These are phyloP conservation scores for Tachysurus vachellii DNA, from an alignment of 2,113 vertebrate species.

Conservation along the genomic window DNA sequence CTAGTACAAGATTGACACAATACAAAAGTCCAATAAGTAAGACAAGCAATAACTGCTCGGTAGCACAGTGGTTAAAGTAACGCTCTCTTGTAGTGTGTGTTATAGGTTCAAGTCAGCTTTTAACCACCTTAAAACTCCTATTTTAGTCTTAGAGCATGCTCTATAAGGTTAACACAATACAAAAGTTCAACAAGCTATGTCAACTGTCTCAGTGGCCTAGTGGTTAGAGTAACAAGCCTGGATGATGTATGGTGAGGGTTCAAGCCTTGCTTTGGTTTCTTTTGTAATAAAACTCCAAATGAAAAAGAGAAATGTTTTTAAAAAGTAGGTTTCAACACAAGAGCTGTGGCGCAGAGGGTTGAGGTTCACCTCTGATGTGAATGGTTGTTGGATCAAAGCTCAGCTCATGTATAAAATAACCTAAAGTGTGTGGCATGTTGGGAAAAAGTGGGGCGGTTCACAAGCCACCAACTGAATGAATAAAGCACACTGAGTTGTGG, in stretches of 20 bases:
- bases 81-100: too few relatives aligned
- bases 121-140: not conserved
- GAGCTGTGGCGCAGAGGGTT: not conserved
- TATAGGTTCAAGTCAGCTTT: not conserved
- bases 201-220: not conserved
- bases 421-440: too few relatives aligned
- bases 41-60: too few relatives aligned
- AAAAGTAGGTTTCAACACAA: not conserved
- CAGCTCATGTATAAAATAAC: not conserved
- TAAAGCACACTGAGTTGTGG: too few relatives aligned
- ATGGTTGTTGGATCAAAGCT: not conserved
- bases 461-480: too few relatives aligned
- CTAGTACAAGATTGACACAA: too few relatives aligned
- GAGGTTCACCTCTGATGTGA: accelerated
- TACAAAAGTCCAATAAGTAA: too few relatives aligned
- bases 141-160: too few relatives aligned
- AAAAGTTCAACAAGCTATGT: too few relatives aligned
- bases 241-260: not conserved
- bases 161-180: too few relatives aligned
- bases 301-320: not conserved
- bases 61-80: too few relatives aligned
- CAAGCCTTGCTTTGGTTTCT: not conserved
- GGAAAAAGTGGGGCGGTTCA: too few relatives aligned
- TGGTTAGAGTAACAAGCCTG: not conserved
- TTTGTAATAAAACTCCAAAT: not conserved